A percentile compares a stretch with the other conserved stretches of the same genome.
These are phyloP conservation scores for Tetrao urogallus DNA, from an alignment of 2,113 vertebrate genomes.

Conservation along the genomic window DNA sequence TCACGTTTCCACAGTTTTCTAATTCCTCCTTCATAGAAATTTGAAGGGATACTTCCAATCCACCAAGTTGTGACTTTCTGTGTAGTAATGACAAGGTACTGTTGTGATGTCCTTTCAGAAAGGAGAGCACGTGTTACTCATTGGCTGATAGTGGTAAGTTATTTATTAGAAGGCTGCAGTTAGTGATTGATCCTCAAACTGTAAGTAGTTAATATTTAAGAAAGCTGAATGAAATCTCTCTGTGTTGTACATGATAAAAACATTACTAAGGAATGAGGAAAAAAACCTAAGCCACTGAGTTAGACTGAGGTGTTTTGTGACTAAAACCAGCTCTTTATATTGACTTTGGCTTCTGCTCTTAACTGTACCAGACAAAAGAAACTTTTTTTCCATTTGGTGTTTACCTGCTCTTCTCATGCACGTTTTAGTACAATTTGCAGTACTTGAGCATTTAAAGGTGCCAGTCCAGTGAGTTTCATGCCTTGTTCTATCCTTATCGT, in stretches of 20 bases:
- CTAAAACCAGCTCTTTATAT: neutral
- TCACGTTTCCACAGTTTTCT: neutral
- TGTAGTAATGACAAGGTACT: neutral
- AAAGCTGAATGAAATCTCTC: neutral
- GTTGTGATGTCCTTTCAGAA: neutral
- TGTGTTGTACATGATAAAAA: neutral
- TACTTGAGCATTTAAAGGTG: neutral
- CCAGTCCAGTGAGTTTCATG: neutral
- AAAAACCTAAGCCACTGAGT: neutral
- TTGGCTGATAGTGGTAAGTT: neutral
- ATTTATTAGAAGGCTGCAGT: neutral
- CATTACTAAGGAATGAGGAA: neutral
- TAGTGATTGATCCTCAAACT: neutral
- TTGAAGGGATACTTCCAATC: neutral
- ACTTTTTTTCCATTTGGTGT: neutral
- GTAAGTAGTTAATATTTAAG: slow-evolving; percentile 7
- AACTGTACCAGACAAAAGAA: slow-evolving; percentile 18
- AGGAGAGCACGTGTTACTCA: neutral
- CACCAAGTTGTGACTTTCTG: neutral
- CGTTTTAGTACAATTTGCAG: neutral
- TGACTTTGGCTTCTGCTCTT: slow-evolving; percentile 33
- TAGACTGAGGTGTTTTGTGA: neutral
- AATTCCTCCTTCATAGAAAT: neutral
- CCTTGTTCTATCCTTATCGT: neutral
- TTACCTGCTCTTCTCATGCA: neutral